These are phyloP conservation scores for Lasioglossum vierecki DNA, from an alignment of 2,888 invertebrate genomes.

Conservation along the genomic window DNA sequence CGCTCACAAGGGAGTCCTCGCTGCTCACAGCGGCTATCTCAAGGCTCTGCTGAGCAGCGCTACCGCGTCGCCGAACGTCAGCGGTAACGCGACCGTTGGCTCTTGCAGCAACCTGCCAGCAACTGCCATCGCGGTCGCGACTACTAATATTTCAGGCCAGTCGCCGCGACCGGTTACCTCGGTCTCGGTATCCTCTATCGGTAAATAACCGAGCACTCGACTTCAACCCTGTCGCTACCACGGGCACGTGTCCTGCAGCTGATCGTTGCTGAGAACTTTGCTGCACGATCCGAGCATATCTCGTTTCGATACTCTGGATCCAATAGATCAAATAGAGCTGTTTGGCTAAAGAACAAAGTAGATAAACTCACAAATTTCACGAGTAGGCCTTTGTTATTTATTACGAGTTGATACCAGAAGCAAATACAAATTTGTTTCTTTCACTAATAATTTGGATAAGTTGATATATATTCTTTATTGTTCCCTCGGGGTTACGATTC, in stretches of 20 bases:
- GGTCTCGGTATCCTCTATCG: conserved; percentile 81
- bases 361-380: background rate
- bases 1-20: conserved; percentile 88
- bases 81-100: conserved; percentile 45
- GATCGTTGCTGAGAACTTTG: background rate
- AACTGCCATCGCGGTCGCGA: conserved; percentile 47
- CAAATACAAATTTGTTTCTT: background rate
- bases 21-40: conserved; percentile 90
- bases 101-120: conserved; percentile 36
- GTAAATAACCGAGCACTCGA: conserved; percentile 72
- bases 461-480: no score
- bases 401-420: background rate
- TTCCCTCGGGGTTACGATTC: no score
- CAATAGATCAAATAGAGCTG: background rate
- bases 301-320: background rate
- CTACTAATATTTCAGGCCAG: conserved; percentile 46
- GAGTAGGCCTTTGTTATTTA: background rate
- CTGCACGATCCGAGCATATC: background rate
- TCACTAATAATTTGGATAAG: background rate
- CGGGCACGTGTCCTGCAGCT: background rate
- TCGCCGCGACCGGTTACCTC: conserved; percentile 74
- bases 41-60: conserved; percentile 86
- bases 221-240: background rate
- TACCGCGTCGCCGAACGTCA: conserved; percentile 52
- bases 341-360: background rate